Conservation (phyloP, 2,888 invertebrate genomes). For the Temnothorax rugatulus region DNA sequence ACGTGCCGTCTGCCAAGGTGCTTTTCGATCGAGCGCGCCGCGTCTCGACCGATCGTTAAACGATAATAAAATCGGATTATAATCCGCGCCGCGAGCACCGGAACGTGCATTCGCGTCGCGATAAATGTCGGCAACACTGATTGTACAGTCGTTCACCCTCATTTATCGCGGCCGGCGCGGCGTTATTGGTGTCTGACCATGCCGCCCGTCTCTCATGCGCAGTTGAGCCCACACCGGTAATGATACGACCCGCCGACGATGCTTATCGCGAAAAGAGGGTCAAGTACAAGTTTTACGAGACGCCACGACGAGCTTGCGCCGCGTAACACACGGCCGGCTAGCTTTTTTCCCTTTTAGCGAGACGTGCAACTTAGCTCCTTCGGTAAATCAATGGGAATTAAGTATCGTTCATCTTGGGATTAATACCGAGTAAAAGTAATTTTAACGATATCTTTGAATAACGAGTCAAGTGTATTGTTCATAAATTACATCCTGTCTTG, state of each 20-base stretch:
- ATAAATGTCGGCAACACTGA: conserved; percentile 62
- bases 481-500: conserved; percentile 16
- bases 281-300: conserved; percentile 63
- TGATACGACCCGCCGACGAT: conserved; percentile 42
- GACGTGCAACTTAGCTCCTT: background rate
- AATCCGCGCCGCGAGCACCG: conserved; percentile 57
- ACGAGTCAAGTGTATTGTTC: background rate
- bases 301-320: conserved; percentile 16
- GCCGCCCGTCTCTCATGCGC: conserved; percentile 12
- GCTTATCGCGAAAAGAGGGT: conserved; percentile 61
- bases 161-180: conserved; percentile 66
- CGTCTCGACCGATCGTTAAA: conserved; percentile 59
- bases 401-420: conserved; percentile 24
- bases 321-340: conserved; percentile 19
- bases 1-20: conserved; percentile 55
- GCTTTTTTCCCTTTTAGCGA: background rate
- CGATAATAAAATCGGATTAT: conserved; percentile 72
- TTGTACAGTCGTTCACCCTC: conserved; percentile 70
- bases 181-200: conserved; percentile 54
- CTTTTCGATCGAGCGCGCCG: conserved; percentile 19
- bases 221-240: conserved; percentile 16
- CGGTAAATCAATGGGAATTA: conserved; percentile 45
- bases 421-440: conserved; percentile 10
- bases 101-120: conserved; percentile 65
- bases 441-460: background rate